These are phyloP conservation scores for Clarias platycephalus DNA, from an alignment of 2,797 vertebrate genomes.

Conservation along the genomic window DNA sequence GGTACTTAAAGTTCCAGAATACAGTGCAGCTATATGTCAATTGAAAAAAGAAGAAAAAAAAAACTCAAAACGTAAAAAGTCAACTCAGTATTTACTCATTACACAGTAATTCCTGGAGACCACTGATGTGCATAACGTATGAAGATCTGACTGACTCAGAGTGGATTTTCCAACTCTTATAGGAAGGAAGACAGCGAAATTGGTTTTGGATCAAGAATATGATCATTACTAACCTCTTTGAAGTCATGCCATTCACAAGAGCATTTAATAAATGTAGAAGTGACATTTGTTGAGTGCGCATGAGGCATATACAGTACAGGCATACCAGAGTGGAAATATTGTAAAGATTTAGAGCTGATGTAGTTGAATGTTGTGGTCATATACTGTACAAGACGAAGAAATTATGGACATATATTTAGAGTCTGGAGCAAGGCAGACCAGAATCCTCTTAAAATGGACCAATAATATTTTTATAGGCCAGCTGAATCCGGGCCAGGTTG, in stretches of 20 bases:
- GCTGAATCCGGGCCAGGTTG: slow-evolving; percentile 3
- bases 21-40: background rate
- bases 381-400: slow-evolving; percentile 10
- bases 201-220: background rate
- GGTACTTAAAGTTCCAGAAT: no score
- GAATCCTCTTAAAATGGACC: slow-evolving; percentile 15
- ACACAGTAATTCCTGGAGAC: background rate
- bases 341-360: background rate
- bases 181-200: background rate
- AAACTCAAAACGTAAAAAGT: background rate
- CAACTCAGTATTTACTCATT: background rate
- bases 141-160: background rate
- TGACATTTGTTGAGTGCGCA: background rate
- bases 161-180: background rate
- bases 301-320: background rate
- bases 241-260: background rate
- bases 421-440: slow-evolving; percentile 14
- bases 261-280: background rate
- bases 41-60: background rate
- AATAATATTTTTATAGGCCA: slow-evolving; percentile 22
- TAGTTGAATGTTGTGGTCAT: background rate
- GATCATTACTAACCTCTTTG: background rate
- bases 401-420: slow-evolving; percentile 15
- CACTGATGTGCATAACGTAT: background rate
- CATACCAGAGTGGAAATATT: background rate